phyloP scores from a whole-genome alignment of 2,797 vertebrate genomes.

The Labeo calbasu region DNA sequence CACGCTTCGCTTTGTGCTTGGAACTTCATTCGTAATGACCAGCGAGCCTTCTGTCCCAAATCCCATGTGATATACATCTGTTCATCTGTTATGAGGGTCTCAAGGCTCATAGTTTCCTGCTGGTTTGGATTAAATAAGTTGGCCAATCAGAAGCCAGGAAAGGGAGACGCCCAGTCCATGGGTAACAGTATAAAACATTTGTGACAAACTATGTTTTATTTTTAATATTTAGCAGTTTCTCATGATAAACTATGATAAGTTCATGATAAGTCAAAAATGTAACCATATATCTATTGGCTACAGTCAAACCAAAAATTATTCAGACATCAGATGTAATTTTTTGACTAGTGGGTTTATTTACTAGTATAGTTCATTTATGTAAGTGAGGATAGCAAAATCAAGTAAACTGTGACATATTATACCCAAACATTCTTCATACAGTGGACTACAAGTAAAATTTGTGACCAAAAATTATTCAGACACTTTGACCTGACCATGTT shows the following conservation, averaged over 20 bases:
- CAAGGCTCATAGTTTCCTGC: conserved; percentile 1
- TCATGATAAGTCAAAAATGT: not conserved
- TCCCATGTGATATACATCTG: conserved; percentile 33
- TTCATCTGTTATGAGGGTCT: conserved; percentile 13
- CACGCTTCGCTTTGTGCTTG: conserved; percentile 29
- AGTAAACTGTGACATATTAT: too few species aligned
- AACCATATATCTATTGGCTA: not conserved
- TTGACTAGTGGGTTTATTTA: too few species aligned
- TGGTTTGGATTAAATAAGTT: conserved; percentile 26
- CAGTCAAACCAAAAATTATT: too few species aligned
- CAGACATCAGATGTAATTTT: too few species aligned
- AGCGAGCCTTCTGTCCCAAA: conserved; percentile 31
- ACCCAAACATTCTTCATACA: too few species aligned
- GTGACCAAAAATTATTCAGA: too few species aligned
- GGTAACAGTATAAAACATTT: not conserved
- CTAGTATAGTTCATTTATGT: too few species aligned
- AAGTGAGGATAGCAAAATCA: too few species aligned
- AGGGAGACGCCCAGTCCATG: not conserved
- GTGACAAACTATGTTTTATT: not conserved
- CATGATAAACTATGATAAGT: not conserved
- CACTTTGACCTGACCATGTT: too few species aligned
- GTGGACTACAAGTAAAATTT: too few species aligned
- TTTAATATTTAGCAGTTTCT: not conserved
- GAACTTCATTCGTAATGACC: conserved; percentile 34
- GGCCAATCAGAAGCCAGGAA: not conserved